phyloP scores from a whole-genome alignment of 2,113 vertebrate species.

The Phaethornis superciliosus region DNA sequence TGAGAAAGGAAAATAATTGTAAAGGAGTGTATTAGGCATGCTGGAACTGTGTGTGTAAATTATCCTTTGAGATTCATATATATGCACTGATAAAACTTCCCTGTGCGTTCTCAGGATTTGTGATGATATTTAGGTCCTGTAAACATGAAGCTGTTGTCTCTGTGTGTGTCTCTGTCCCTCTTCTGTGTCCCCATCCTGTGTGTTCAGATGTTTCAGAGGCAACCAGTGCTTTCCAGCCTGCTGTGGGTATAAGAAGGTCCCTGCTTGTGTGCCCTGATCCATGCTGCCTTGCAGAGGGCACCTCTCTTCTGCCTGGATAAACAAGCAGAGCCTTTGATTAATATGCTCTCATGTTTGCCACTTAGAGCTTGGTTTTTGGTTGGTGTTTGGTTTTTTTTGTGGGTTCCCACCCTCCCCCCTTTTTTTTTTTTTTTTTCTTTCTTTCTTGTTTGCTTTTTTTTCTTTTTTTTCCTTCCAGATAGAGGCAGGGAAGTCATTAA shows the following conservation, averaged over 20 bases:
- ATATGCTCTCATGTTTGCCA: conserved; percentile 9
- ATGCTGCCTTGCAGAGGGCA: neutral
- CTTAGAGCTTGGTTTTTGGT: neutral
- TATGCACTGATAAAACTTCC: neutral
- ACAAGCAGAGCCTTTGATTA: conserved; percentile 40
- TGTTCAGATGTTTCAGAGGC: neutral
- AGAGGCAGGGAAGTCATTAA: conserved; percentile 75
- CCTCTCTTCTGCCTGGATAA: conserved; percentile 1
- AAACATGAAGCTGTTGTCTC: neutral
- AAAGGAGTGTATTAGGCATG: neutral
- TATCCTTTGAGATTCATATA: neutral
- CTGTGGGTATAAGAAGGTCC: neutral
- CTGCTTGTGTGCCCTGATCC: neutral
- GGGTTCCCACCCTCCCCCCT: too few species aligned
- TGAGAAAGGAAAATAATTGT: neutral
- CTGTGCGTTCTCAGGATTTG: rapidly evolving
- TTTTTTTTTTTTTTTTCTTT: too few species aligned
- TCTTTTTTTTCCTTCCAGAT: neutral
- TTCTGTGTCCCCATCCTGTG: neutral
- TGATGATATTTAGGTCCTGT: neutral
- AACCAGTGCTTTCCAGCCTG: neutral
- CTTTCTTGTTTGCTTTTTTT: too few species aligned
- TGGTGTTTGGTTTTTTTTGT: too few species aligned
- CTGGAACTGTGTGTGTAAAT: neutral
- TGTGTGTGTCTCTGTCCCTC: too few species aligned